Conservation (phyloP, 1,140 invertebrate genomes). For the Aphelenchoides besseyi region DNA sequence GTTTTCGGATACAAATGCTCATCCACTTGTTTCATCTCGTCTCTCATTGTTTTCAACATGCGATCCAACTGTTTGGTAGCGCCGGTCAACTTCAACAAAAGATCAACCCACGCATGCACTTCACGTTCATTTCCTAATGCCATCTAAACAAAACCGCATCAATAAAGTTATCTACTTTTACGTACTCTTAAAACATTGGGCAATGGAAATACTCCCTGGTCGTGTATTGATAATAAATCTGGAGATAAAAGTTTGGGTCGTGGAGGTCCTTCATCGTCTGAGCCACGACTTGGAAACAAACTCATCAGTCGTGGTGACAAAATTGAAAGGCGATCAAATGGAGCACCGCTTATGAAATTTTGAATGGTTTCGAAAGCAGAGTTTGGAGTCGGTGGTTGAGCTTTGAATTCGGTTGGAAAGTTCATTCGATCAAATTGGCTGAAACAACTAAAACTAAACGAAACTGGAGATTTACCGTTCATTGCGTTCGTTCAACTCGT, state of each 20-base stretch:
- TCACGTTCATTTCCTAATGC: neutral
- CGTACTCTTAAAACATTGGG: neutral
- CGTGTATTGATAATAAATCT: neutral
- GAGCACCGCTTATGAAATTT: neutral
- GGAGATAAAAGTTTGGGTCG: neutral
- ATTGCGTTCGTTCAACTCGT: conserved; percentile 9
- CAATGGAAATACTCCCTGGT: neutral
- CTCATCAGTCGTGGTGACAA: neutral
- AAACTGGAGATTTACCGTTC: no score
- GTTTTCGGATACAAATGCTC: neutral
- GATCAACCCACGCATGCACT: neutral
- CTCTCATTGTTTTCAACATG: neutral
- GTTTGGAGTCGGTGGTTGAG: neutral
- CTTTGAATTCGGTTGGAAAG: neutral
- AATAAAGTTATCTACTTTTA: neutral
- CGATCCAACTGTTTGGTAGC: conserved; percentile 6
- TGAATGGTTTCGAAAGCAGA: conserved; percentile 4
- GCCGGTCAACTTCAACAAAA: neutral
- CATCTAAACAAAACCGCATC: neutral
- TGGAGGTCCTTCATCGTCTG: neutral
- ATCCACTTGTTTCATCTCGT: neutral
- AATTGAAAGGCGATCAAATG: conserved; percentile 3
- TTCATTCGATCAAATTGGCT: neutral
- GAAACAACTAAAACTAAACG: no score
- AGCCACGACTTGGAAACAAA: neutral